Conservation (phyloP, 2,888 invertebrate genomes). For the Scelioninae gen. 1 region DNA sequence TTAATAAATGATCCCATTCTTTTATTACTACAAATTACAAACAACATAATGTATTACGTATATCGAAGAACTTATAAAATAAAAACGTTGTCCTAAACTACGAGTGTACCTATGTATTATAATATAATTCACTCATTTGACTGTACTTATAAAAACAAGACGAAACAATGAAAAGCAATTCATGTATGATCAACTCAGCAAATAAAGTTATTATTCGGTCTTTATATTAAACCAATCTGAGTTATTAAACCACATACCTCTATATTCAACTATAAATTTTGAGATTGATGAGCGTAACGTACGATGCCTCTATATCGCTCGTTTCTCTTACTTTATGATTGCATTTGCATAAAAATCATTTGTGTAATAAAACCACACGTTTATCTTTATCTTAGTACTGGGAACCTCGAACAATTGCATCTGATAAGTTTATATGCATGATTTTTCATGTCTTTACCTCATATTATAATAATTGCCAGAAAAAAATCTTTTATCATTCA, state of each 20-base stretch:
- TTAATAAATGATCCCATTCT: too few species aligned
- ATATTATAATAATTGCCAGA: background rate
- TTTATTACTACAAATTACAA: too few species aligned
- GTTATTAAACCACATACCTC: background rate
- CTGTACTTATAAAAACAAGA: too few species aligned
- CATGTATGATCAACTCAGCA: too few species aligned
- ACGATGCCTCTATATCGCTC: background rate
- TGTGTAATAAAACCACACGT: background rate
- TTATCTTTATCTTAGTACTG: background rate
- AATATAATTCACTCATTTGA: too few species aligned
- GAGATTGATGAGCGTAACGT: background rate
- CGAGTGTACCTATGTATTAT: too few species aligned
- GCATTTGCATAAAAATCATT: constrained; percentile 1
- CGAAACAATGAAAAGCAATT: too few species aligned
- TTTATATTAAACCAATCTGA: background rate
- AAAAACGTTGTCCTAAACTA: too few species aligned
- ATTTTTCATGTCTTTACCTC: background rate
- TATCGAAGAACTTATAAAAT: too few species aligned
- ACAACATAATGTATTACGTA: too few species aligned
- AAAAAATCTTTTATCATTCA: background rate
- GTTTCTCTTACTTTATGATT: constrained; percentile 1
- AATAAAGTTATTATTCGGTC: too few species aligned
- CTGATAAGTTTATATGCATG: background rate
- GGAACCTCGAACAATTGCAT: background rate
- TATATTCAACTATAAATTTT: background rate